Evolutionary conservation across 2,888 invertebrate genomes (phyloP), one percentile per base, ranked within the genome.

Genomic region (Pristionchus entomophagus): DNA sequence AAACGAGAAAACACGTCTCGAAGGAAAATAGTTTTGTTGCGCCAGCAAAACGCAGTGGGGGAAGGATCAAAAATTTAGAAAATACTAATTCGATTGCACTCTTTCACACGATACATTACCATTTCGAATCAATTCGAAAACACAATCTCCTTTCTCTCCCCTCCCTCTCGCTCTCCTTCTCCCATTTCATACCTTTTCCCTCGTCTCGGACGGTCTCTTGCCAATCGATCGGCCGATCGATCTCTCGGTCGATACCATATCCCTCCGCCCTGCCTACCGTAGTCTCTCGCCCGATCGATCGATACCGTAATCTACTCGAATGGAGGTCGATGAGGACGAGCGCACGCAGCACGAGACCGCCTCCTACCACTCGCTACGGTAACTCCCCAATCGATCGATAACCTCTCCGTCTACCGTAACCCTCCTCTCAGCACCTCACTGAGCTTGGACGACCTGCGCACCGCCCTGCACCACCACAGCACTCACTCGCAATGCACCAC

Each of bases 261-360:
- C 81, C 32, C 53, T 38, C 51, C 32, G 38, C 32, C 10, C 26
- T 32, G 10, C 56, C 51, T 49, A 81, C 56, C 51, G 81, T 81
- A 81, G 53, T 35, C 35, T 29, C 22, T 12, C 6, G 38, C 41
- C 5, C 26, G 22, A 73, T 73, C 73, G 45, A 73, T 73, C 73
- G 73, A 73, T 73, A 73, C 73, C 45, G 41, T 38, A 73, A 73
- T 73, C 41, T 73, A 73, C 73, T 73, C 73, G 73, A 73, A 73
- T 73, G 73, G 73, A 73, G 73, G 41, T 73, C 41, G 73, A 73
- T 73, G 73, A 73, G 73, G 73, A 73, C 45, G 73, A 73, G 17
- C 73, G 41, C 10, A 73, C 73, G n/a, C 73, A 73, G 73, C 22
- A n/a, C 19, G 73, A 73, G 41, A 73, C 73, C n/a, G 38, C 41